These are phyloP conservation scores for Pseudorasbora parva DNA, from an alignment of 2,113 vertebrate genomes.

Conservation along the genomic window DNA sequence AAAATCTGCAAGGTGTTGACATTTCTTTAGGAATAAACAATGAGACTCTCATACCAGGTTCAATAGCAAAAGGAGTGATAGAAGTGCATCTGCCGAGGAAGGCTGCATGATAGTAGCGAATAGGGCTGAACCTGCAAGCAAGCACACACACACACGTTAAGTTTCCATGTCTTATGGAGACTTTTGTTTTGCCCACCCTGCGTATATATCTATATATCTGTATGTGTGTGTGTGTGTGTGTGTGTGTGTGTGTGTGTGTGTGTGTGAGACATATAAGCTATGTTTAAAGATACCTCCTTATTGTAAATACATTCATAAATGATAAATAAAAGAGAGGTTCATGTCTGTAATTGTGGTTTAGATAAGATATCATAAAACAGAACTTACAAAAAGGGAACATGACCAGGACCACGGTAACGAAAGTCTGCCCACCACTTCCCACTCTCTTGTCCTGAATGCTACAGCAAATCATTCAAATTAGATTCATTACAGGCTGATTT, in stretches of 20 bases:
- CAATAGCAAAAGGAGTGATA: slow-evolving; percentile 41
- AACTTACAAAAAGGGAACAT: slow-evolving; percentile 66
- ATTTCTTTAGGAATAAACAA: not conserved
- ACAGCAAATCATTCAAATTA: not conserved
- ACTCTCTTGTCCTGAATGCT: not conserved
- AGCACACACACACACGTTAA: not conserved
- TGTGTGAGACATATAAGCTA: too few relatives aligned
- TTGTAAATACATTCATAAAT: too few relatives aligned
- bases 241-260: too few relatives aligned
- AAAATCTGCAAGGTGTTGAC: not conserved
- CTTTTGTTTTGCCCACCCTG: not conserved
- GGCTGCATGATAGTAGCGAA: slow-evolving; percentile 47
- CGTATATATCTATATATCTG: too few relatives aligned
- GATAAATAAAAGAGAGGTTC: too few relatives aligned
- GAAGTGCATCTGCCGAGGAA: slow-evolving; percentile 69
- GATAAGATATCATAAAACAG: not conserved
- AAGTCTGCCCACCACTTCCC: slow-evolving; percentile 71
- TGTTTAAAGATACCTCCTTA: too few relatives aligned
- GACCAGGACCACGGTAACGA: slow-evolving; percentile 24
- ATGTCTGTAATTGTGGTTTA: too few relatives aligned
- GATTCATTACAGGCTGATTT: not conserved
- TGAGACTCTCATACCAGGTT: slow-evolving; percentile 56
- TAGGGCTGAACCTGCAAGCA: slow-evolving; percentile 58
- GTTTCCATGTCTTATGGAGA: too few relatives aligned
- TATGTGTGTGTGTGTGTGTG: too few relatives aligned